Evolutionary conservation across 2,888 invertebrate species (phyloP).

Genomic region (Diplolepis rosae): DNA sequence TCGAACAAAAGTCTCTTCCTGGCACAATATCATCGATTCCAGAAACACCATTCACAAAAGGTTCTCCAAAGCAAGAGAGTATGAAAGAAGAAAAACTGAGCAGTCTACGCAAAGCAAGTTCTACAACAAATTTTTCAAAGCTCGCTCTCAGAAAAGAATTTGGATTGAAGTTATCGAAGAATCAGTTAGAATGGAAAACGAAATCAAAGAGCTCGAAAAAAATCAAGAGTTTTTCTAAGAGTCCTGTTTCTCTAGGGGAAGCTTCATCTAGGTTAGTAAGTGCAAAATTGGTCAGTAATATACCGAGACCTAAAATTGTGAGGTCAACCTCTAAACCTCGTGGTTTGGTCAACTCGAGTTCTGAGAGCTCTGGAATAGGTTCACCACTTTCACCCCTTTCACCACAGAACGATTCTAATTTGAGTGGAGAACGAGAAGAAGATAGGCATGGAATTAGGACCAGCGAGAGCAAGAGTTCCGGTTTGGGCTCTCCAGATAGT

Average conservation of each 20-base stretch:
- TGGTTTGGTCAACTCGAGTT: slow-evolving; percentile 63
- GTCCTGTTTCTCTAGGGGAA: slow-evolving; percentile 9
- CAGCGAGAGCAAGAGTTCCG: slow-evolving; percentile 63
- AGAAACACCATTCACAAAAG: background rate
- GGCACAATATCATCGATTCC: background rate
- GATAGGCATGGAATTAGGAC: slow-evolving; percentile 46
- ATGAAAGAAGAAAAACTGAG: background rate
- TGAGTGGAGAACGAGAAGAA: slow-evolving; percentile 32
- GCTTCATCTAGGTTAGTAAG: background rate
- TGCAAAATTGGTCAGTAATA: slow-evolving; percentile 50
- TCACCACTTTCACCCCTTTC: slow-evolving; percentile 66
- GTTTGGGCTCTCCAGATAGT: slow-evolving; percentile 61
- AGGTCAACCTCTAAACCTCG: slow-evolving; percentile 44
- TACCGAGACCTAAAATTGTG: slow-evolving; percentile 54
- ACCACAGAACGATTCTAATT: slow-evolving; percentile 53
- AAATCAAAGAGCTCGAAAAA: slow-evolving; percentile 38
- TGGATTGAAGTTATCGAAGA: slow-evolving; percentile 54
- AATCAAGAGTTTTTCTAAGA: slow-evolving; percentile 23
- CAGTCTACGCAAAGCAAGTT: background rate
- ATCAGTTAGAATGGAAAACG: slow-evolving; percentile 48
- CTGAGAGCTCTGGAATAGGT: slow-evolving; percentile 66
- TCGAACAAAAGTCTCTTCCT: background rate
- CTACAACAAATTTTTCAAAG: slow-evolving; percentile 37
- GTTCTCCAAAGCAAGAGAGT: background rate
- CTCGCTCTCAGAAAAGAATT: slow-evolving; percentile 51